phyloP scores from a whole-genome alignment of 2,113 vertebrate genomes.

The Alligator sinensis region DNA sequence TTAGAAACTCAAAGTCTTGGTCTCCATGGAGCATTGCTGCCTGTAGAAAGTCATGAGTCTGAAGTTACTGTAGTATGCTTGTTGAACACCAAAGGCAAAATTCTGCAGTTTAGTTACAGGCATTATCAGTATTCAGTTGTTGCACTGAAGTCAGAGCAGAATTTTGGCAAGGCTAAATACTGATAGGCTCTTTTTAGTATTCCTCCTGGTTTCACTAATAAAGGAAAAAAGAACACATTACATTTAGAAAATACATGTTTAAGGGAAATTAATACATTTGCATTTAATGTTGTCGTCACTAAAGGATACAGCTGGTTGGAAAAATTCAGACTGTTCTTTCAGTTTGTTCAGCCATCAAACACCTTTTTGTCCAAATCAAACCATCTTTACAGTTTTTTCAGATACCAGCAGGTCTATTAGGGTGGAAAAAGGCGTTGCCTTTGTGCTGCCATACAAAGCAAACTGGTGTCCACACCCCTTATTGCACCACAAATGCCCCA shows the following conservation, averaged over 20 bases:
- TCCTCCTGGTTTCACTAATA: too few relatives aligned
- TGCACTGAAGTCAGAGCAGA: background rate
- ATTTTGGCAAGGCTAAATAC: background rate
- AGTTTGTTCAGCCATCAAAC: background rate
- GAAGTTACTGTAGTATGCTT: background rate
- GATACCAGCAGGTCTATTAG: background rate
- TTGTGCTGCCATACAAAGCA: too few relatives aligned
- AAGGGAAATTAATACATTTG: background rate
- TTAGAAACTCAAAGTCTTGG: background rate
- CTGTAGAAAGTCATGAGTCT: background rate
- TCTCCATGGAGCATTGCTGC: background rate
- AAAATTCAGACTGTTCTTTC: background rate
- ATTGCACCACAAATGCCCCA: too few relatives aligned
- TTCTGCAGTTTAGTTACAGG: background rate
- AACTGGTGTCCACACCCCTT: too few relatives aligned
- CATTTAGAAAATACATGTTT: background rate
- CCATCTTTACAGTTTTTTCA: background rate
- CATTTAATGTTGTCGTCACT: background rate
- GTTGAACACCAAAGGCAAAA: background rate
- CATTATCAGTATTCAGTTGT: background rate
- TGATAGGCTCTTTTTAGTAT: background rate
- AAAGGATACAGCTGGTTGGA: background rate
- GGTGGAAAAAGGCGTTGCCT: too few relatives aligned
- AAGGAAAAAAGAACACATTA: background rate
- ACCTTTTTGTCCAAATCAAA: background rate